These are phyloP conservation scores for Lagopus muta DNA, from an alignment of 2,113 vertebrate genomes.

Conservation along the genomic window DNA sequence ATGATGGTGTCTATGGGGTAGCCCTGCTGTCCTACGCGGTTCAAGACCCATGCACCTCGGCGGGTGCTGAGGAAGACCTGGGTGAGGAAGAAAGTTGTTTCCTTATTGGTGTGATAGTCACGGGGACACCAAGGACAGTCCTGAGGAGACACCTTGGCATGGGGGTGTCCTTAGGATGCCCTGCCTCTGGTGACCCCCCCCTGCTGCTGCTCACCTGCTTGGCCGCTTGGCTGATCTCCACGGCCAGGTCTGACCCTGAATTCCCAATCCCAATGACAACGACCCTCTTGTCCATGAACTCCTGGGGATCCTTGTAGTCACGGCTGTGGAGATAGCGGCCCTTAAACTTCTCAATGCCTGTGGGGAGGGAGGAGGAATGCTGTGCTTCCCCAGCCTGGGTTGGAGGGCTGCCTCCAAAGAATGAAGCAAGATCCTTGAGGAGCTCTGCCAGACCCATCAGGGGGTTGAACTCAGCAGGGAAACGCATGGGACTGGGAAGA, in stretches of 20 bases:
- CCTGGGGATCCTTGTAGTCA: slow-evolving; percentile 84
- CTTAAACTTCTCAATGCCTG: slow-evolving; percentile 87
- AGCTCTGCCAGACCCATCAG: not conserved
- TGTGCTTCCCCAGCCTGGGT: not conserved
- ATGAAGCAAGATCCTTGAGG: not conserved
- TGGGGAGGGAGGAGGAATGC: not conserved
- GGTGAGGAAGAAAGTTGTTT: not conserved
- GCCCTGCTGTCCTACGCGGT: slow-evolving; percentile 76
- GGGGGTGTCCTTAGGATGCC: not conserved
- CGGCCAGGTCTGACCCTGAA: slow-evolving; percentile 90
- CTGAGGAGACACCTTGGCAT: rapidly evolving
- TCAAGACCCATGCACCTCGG: slow-evolving; percentile 85
- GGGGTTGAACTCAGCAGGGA: not conserved
- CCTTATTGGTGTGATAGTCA: not conserved
- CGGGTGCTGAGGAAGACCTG: slow-evolving; percentile 94
- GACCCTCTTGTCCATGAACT: slow-evolving; percentile 84
- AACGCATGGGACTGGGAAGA: not conserved
- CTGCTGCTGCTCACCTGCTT: slow-evolving; percentile 80
- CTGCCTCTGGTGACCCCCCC: rapidly evolving
- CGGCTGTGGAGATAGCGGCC: slow-evolving; percentile 87
- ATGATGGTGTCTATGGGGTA: slow-evolving; percentile 32
- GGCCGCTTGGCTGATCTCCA: slow-evolving; percentile 88
- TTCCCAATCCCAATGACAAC: slow-evolving; percentile 91
- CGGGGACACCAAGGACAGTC: not conserved
- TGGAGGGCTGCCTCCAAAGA: not conserved